These are phyloP conservation scores for Drosophila busckii DNA, from an alignment of 1,140 invertebrate species.

Conservation along the genomic window DNA sequence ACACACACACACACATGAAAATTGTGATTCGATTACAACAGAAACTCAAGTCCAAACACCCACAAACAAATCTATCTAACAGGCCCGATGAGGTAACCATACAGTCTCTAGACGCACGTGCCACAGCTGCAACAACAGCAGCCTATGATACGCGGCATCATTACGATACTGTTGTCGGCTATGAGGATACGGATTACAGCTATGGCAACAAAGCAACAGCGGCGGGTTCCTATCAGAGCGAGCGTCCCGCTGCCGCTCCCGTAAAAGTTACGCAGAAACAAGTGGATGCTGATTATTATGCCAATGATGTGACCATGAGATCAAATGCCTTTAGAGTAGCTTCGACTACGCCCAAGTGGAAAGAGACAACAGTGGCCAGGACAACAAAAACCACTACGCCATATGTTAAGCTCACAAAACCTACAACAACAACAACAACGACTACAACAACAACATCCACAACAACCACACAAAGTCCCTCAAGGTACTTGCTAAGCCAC, in stretches of 20 bases:
- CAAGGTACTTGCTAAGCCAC: slow-evolving; percentile 46
- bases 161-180: slow-evolving; percentile 37
- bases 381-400: slow-evolving; percentile 29
- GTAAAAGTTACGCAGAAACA: slow-evolving; percentile 7
- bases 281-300: slow-evolving; percentile 36
- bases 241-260: slow-evolving; percentile 18
- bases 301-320: slow-evolving; percentile 30
- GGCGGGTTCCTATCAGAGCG: slow-evolving; percentile 41
- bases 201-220: slow-evolving; percentile 46
- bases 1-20: slow-evolving; percentile 10
- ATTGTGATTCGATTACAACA: too few relatives aligned
- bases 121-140: slow-evolving; percentile 12
- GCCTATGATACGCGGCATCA: slow-evolving; percentile 41
- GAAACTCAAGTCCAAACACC: slow-evolving; percentile 25
- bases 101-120: slow-evolving; percentile 35
- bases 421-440: slow-evolving; percentile 32
- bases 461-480: slow-evolving; percentile 24
- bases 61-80: slow-evolving; percentile 49
- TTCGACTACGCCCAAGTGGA: slow-evolving; percentile 7
- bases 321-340: slow-evolving; percentile 10
- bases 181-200: slow-evolving; percentile 38
- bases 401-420: slow-evolving; percentile 33
- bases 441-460: slow-evolving; percentile 45
- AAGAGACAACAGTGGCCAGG: slow-evolving; percentile 16
- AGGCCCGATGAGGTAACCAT: slow-evolving; percentile 55